Percentiles rank a stretch among this genome's conserved stretches.
Conservation (phyloP, 2,113 vertebrate species). For the Fregetta grallaria region DNA sequence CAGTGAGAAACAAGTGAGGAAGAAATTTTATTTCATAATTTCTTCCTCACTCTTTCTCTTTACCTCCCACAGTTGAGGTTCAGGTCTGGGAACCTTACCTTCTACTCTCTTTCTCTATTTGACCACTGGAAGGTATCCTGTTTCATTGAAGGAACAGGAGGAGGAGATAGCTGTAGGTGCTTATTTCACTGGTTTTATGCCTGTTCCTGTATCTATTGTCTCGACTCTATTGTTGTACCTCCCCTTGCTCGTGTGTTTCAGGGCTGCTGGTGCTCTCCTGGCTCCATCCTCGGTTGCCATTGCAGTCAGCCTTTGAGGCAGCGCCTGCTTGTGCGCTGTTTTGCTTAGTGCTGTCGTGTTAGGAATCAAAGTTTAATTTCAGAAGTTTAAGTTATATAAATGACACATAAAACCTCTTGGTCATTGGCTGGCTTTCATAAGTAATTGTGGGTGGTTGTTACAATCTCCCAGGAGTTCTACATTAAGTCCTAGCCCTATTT, state of each 20-base stretch:
- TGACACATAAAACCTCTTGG: not conserved
- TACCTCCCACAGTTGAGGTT: not conserved
- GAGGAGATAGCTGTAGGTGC: not conserved
- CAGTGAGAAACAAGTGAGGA: not conserved
- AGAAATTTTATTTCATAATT: no score
- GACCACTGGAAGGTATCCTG: not conserved
- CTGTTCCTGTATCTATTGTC: not conserved
- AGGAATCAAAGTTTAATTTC: slow-evolving; percentile 20
- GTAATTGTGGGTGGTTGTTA: slow-evolving; percentile 13
- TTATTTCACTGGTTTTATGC: not conserved
- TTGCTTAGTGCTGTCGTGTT: not conserved
- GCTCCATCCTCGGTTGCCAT: not conserved
- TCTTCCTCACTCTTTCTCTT: not conserved
- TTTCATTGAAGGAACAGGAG: not conserved
- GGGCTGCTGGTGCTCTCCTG: not conserved
- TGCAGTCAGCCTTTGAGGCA: not conserved
- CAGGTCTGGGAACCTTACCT: not conserved
- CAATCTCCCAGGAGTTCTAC: not conserved
- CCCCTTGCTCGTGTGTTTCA: not conserved
- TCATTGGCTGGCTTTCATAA: slow-evolving; percentile 15
- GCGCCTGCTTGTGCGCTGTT: not conserved
- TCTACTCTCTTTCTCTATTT: not conserved
- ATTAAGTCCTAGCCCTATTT: not conserved
- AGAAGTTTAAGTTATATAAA: slow-evolving; percentile 14
- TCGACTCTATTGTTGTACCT: fast-evolving